phyloP scores from a whole-genome alignment of 2,113 vertebrate species.

The Rana temporaria region DNA sequence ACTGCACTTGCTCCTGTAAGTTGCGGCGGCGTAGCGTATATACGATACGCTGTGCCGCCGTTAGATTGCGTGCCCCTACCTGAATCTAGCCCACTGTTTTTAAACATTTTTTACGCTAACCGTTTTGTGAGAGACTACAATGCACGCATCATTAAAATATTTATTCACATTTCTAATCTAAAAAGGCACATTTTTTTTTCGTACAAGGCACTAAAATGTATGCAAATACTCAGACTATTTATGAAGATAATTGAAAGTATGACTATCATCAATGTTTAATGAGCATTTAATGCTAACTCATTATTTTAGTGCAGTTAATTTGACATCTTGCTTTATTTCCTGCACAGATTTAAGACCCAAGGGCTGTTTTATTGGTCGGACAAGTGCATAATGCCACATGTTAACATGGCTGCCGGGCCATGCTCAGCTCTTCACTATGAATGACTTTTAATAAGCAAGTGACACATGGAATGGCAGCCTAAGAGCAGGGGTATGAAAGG shows the following conservation, averaged over 20 bases:
- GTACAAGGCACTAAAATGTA: slow-evolving; percentile 63
- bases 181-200: slow-evolving; percentile 8
- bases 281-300: slow-evolving; percentile 77
- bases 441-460: slow-evolving; percentile 66
- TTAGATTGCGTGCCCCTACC: too few relatives aligned
- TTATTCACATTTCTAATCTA: too few relatives aligned
- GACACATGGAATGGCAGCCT: slow-evolving; percentile 43
- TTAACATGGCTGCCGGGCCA: slow-evolving; percentile 59
- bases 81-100: too few relatives aligned
- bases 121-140: too few relatives aligned
- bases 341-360: slow-evolving; percentile 68
- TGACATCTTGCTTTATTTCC: slow-evolving; percentile 69
- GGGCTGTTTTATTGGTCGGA: slow-evolving; percentile 63
- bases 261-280: slow-evolving; percentile 83
- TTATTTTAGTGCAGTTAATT: slow-evolving; percentile 78
- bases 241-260: slow-evolving; percentile 78
- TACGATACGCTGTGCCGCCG: too few relatives aligned
- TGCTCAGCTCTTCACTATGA: slow-evolving; percentile 62
- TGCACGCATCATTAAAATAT: too few relatives aligned
- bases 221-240: slow-evolving; percentile 63
- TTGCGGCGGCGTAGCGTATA: too few relatives aligned
- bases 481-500: slow-evolving; percentile 54
- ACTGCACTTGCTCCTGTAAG: too few relatives aligned
- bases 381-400: slow-evolving; percentile 58
- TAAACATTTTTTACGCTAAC: too few relatives aligned